Percentiles rank a stretch among this genome's conserved stretches.
phyloP scores from a whole-genome alignment of 2,113 vertebrate species.

The Engystomops pustulosus region DNA sequence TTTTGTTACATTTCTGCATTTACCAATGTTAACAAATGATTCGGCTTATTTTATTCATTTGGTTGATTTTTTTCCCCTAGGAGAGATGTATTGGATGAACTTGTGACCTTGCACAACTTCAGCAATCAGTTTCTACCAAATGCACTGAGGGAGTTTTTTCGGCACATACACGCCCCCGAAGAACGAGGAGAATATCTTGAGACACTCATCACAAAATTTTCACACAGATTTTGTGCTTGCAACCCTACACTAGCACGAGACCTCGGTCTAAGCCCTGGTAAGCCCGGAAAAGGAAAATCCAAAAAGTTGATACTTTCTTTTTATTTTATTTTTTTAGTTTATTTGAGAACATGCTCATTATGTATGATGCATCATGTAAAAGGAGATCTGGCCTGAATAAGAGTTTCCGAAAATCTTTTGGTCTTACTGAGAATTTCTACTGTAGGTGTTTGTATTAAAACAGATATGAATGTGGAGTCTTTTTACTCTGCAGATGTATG shows the following conservation, averaged over 20 bases:
- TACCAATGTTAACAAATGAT: no score
- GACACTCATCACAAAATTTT: conserved; percentile 99
- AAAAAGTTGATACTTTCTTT: background rate
- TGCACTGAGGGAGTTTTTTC: conserved; percentile 96
- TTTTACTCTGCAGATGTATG: no score
- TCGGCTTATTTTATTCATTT: no score
- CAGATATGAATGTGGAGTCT: no score
- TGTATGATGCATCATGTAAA: no score
- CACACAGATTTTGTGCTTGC: conserved; percentile 95
- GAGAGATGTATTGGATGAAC: conserved; percentile 95
- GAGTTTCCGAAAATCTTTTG: no score
- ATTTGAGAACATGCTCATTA: background rate
- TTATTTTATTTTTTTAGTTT: background rate
- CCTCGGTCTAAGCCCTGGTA: conserved; percentile 95
- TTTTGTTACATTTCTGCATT: no score
- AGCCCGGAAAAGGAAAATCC: conserved; percentile 61
- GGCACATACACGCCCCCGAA: conserved; percentile 96
- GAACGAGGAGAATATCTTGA: conserved; percentile 98
- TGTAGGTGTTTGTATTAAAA: no score
- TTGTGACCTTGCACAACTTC: conserved; percentile 98
- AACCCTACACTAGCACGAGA: conserved; percentile 91
- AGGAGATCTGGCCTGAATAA: no score
- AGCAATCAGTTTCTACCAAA: conserved; percentile 98
- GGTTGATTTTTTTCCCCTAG: no score
- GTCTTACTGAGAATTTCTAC: no score